Conservation (phyloP, 2,888 invertebrate species). For the Gibbula magus region DNA sequence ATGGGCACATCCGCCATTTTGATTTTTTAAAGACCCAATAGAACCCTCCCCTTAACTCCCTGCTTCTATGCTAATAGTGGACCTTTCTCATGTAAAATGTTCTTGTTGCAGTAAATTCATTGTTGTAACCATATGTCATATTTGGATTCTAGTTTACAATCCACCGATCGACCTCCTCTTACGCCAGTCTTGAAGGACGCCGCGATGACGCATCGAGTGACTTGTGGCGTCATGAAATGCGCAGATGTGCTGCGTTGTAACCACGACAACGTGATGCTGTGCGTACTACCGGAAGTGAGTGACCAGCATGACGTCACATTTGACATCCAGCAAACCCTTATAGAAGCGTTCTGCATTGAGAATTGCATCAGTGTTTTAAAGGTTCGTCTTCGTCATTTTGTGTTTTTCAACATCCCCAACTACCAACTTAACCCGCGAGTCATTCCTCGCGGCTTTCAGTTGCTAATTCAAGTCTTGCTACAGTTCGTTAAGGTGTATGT, state of each 20-base stretch:
- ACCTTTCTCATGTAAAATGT: too few relatives aligned
- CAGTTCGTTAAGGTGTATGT: too few relatives aligned
- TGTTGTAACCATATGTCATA: too few relatives aligned
- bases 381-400: conserved; percentile 44
- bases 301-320: conserved; percentile 59
- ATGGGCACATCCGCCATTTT: too few relatives aligned
- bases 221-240: conserved; percentile 66
- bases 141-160: too few relatives aligned
- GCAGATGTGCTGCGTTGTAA: conserved; percentile 62
- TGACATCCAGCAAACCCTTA: conserved; percentile 67
- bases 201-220: conserved; percentile 43
- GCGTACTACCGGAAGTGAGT: conserved; percentile 61
- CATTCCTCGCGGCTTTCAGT: background rate
- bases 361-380: conserved; percentile 65
- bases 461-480: background rate
- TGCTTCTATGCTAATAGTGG: too few relatives aligned
- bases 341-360: conserved; percentile 71
- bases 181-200: conserved; percentile 26
- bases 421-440: background rate
- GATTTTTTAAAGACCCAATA: too few relatives aligned
- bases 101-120: too few relatives aligned
- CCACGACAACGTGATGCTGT: conserved; percentile 66
- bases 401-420: background rate
- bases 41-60: too few relatives aligned
- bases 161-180: background rate